phyloP scores from a whole-genome alignment of 2,797 vertebrate species.

The Yasuhikotakia modesta region DNA sequence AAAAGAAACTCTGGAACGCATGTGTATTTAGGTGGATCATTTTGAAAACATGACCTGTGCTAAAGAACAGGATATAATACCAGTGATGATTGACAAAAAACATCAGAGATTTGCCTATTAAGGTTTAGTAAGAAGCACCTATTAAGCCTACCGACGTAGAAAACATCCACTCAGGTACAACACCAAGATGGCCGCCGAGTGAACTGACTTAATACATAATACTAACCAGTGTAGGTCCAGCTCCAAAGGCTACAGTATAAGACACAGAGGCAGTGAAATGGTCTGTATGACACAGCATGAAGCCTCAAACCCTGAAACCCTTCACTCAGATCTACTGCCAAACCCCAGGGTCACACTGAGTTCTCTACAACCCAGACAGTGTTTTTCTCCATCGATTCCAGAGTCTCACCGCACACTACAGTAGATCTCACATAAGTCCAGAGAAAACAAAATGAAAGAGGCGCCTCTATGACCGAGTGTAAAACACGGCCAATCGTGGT shows the following conservation, averaged over 20 bases:
- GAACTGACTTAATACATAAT: neutral
- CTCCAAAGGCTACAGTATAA: conserved; percentile 47
- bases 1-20: no score
- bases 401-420: conserved; percentile 47
- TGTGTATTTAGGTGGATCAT: no score
- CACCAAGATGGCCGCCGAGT: neutral
- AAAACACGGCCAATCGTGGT: conserved; percentile 25
- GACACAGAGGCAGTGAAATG: conserved; percentile 43
- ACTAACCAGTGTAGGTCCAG: conserved; percentile 24
- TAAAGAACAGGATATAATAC: no score
- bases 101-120: no score
- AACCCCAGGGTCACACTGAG: conserved; percentile 51
- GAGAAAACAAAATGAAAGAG: conserved; percentile 55
- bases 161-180: neutral
- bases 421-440: conserved; percentile 36
- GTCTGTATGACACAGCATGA: conserved; percentile 43
- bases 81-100: no score
- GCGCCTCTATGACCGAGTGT: conserved; percentile 24
- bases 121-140: no score
- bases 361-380: conserved; percentile 53
- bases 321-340: conserved; percentile 56
- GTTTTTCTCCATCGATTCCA: conserved; percentile 29
- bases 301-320: conserved; percentile 51
- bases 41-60: no score
- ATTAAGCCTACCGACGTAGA: neutral